Percentiles rank a stretch among this genome's conserved stretches.
Conservation (phyloP, 1,140 invertebrate genomes). For the Diprion similis region DNA sequence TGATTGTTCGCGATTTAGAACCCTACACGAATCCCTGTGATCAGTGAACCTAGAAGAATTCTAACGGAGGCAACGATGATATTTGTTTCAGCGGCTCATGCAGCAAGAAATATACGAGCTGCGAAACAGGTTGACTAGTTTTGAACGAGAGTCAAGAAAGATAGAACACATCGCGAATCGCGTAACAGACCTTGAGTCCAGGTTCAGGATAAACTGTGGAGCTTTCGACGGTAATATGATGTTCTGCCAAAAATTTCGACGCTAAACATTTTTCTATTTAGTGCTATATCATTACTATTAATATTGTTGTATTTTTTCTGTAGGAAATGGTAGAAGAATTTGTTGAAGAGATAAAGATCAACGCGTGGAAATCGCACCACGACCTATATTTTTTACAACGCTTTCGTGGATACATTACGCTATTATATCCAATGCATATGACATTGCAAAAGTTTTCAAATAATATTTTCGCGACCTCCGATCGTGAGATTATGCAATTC, state of each 20-base stretch:
- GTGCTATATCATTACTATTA: too few species aligned
- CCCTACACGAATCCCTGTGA: too few species aligned
- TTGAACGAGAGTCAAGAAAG: slow-evolving; percentile 52
- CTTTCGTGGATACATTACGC: too few species aligned
- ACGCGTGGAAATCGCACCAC: too few species aligned
- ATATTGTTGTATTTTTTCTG: too few species aligned
- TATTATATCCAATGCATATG: too few species aligned
- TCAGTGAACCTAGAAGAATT: too few species aligned
- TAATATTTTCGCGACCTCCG: too few species aligned
- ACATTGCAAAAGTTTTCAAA: too few species aligned
- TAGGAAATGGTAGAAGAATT: not conserved
- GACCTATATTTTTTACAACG: too few species aligned
- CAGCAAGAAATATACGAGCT: slow-evolving; percentile 55
- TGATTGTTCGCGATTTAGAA: not conserved
- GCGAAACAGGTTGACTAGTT: slow-evolving; percentile 50
- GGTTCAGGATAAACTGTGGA: slow-evolving; percentile 40
- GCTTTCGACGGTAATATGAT: not conserved
- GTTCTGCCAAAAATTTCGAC: not conserved
- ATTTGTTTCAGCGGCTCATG: slow-evolving; percentile 49
- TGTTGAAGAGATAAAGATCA: not conserved
- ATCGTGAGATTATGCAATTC: too few species aligned
- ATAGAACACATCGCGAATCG: slow-evolving; percentile 51
- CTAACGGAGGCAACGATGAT: not conserved
- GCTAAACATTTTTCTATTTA: too few species aligned
- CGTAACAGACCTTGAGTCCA: slow-evolving; percentile 52